Evolutionary conservation across 2,797 vertebrate genomes (phyloP).

Genomic region (Kryptolebias ocellatus): DNA sequence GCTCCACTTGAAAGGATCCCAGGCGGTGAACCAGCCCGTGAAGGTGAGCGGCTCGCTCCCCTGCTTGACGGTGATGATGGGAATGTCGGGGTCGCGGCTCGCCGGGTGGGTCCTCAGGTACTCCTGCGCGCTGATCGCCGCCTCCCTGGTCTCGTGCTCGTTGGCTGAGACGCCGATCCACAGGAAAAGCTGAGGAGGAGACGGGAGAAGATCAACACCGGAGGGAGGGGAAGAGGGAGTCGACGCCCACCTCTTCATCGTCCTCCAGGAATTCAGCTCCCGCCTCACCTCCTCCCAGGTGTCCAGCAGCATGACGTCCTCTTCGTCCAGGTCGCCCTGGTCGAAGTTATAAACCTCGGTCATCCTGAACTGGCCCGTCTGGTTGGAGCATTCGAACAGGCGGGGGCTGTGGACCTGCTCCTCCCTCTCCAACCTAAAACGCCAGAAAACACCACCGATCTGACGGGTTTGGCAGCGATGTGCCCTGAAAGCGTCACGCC

Average conservation of each 20-base stretch:
- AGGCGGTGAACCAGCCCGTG: slow-evolving; percentile 92
- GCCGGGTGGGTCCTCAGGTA: slow-evolving; percentile 90
- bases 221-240: too few species aligned
- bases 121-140: slow-evolving; percentile 78
- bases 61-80: slow-evolving; percentile 87
- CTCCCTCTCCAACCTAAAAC: slow-evolving; percentile 83
- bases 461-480: too few species aligned
- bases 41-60: slow-evolving; percentile 89
- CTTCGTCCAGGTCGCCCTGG: slow-evolving; percentile 91
- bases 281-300: slow-evolving; percentile 92
- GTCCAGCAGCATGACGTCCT: slow-evolving; percentile 92
- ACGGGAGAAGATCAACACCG: background rate
- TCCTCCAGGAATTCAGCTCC: background rate
- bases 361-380: slow-evolving; percentile 88
- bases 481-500: background rate
- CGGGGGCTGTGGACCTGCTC: slow-evolving; percentile 81
- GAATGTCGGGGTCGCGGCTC: slow-evolving; percentile 84
- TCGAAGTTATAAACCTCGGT: slow-evolving; percentile 87
- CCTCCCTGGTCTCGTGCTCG: slow-evolving; percentile 83
- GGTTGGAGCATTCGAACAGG: slow-evolving; percentile 94
- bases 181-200: slow-evolving; percentile 84
- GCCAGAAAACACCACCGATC: too few species aligned
- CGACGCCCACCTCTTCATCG: too few species aligned
- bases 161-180: slow-evolving; percentile 89
- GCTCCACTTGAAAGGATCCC: slow-evolving; percentile 93